Conservation (phyloP, 2,797 vertebrate genomes). For the Selene dorsalis region DNA sequence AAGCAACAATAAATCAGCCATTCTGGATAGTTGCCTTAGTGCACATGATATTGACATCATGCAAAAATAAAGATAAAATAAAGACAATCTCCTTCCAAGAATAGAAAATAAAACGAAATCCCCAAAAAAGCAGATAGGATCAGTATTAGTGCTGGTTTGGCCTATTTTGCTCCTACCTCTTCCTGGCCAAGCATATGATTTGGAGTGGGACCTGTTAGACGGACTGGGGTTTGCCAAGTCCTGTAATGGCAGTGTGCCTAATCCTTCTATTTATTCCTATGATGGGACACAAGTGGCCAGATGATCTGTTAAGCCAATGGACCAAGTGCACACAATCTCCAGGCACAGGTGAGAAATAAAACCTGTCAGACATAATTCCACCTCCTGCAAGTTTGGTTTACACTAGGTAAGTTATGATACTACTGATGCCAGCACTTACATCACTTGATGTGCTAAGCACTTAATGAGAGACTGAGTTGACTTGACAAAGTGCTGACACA, state of each 20-base stretch:
- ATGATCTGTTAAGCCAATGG: constrained; percentile 62
- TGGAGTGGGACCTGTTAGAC: constrained; percentile 56
- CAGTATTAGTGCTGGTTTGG: constrained; percentile 27
- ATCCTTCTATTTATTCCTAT: constrained; percentile 65
- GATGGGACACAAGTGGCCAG: constrained; percentile 62
- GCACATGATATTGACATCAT: constrained; percentile 31
- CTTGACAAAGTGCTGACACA: constrained; percentile 67
- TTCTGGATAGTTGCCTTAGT: constrained; percentile 44
- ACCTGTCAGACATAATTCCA: constrained; percentile 54
- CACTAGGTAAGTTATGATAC: constrained; percentile 51
- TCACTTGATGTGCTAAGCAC: constrained; percentile 65
- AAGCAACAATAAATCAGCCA: constrained; percentile 65
- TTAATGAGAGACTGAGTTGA: constrained; percentile 67
- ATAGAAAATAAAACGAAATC: constrained; percentile 41
- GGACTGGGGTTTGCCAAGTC: constrained; percentile 59
- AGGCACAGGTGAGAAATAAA: constrained; percentile 72
- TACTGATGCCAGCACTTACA: constrained; percentile 62
- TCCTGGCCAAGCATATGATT: constrained; percentile 55
- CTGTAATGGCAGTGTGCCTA: constrained; percentile 59
- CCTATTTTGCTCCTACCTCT: constrained; percentile 24
- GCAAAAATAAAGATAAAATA: constrained; percentile 32
- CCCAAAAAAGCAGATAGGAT: constrained; percentile 41
- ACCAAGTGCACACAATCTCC: constrained; percentile 40
- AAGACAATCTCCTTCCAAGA: constrained; percentile 44
- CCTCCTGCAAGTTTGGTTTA: constrained; percentile 54